A percentile compares a stretch with the other conserved stretches of the same genome.
These are phyloP conservation scores for Corapipo altera DNA, from an alignment of 2,113 vertebrate species.

Conservation along the genomic window DNA sequence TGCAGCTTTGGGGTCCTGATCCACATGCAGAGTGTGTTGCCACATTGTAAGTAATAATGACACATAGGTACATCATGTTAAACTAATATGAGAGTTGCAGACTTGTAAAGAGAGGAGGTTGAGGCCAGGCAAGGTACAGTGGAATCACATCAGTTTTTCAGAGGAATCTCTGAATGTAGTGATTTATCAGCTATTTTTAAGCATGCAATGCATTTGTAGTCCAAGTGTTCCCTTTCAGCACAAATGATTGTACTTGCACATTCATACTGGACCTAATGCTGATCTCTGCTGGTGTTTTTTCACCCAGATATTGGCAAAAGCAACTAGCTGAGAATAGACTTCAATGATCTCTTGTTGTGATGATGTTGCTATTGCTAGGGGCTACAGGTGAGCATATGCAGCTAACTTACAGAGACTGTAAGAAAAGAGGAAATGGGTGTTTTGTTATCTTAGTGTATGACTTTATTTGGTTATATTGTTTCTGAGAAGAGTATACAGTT, in stretches of 20 bases:
- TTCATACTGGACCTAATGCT: not conserved
- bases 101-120: not conserved
- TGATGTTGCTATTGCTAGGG: not conserved
- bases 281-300: not conserved
- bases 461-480: not conserved
- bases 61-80: not conserved
- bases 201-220: not conserved
- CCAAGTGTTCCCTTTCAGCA: not conserved
- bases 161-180: not conserved
- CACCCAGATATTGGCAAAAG: not conserved
- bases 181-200: not conserved
- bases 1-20: not conserved
- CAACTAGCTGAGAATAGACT: not conserved
- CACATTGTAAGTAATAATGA: not conserved
- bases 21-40: rapidly evolving
- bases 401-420: not conserved
- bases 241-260: not conserved
- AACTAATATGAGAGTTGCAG: not conserved
- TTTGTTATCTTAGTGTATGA: not conserved
- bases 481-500: not conserved
- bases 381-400: not conserved
- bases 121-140: not conserved
- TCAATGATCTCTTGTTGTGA: not conserved
- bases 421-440: not conserved
- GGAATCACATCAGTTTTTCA: not conserved